Evolutionary conservation across 2,113 vertebrate species (phyloP).

Genomic region (Tupaia tana): DNA sequence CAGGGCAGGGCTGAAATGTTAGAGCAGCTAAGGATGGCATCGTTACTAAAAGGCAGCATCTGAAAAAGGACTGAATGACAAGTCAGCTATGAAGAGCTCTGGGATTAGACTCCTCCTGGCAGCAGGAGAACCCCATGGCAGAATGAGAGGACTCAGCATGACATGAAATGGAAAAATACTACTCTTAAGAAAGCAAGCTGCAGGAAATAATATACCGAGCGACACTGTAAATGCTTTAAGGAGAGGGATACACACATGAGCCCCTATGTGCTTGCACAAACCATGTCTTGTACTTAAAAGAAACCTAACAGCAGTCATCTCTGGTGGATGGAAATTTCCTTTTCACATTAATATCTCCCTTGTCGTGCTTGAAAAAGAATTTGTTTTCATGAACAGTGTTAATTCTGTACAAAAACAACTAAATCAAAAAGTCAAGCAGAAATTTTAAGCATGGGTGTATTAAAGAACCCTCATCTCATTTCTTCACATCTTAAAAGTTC

Average conservation of each 20-base stretch:
- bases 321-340: not conserved
- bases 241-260: not conserved
- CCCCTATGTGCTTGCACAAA: not conserved
- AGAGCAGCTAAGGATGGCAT: not conserved
- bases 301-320: not conserved
- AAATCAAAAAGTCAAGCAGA: constrained; percentile 38
- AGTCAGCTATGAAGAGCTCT: not conserved
- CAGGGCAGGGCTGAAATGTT: not conserved
- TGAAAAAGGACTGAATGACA: not conserved
- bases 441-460: not conserved
- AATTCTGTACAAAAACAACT: not conserved
- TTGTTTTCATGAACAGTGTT: not conserved
- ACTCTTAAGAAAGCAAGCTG: constrained; percentile 40
- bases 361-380: not conserved
- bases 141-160: not conserved
- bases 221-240: not conserved
- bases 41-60: not conserved
- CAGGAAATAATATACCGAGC: not conserved
- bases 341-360: constrained; percentile 20
- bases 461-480: not conserved
- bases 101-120: not conserved
- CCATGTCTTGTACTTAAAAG: not conserved
- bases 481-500: constrained; percentile 39
- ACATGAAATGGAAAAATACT: not conserved
- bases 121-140: not conserved